Conservation (phyloP, 2,797 vertebrate species). For the Kryptolebias ocellatus region DNA sequence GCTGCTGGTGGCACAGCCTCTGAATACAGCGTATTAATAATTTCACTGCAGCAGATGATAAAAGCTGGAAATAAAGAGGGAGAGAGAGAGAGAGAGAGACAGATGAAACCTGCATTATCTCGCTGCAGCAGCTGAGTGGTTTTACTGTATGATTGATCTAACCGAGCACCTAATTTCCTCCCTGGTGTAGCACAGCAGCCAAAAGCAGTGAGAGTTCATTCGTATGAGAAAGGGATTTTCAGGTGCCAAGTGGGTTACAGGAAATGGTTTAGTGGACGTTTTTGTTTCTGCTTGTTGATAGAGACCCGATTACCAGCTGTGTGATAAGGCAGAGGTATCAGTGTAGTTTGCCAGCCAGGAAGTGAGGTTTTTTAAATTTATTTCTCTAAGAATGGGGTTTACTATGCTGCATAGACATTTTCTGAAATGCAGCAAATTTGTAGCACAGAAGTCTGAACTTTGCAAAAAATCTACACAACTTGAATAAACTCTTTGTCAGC, state of each 20-base stretch:
- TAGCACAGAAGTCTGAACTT: neutral
- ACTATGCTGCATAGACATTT: conserved; percentile 24
- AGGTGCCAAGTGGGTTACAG: conserved; percentile 69
- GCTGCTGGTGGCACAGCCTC: conserved; percentile 27
- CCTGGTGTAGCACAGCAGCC: conserved; percentile 51
- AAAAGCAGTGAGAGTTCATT: conserved; percentile 59
- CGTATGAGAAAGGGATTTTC: conserved; percentile 59
- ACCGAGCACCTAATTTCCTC: conserved; percentile 72
- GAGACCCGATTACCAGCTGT: conserved; percentile 41
- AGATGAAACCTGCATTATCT: conserved; percentile 55
- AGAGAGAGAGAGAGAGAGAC: too few species aligned
- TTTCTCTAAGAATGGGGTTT: conserved; percentile 45
- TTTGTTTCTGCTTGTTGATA: conserved; percentile 49
- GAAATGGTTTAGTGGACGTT: conserved; percentile 57
- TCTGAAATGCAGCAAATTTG: conserved; percentile 32
- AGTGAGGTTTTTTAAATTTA: conserved; percentile 20
- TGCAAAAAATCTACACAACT: too few species aligned
- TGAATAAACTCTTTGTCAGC: conserved; percentile 11
- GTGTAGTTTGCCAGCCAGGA: conserved; percentile 37
- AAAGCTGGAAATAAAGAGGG: conserved; percentile 27
- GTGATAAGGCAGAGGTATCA: conserved; percentile 45
- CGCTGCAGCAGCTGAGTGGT: conserved; percentile 65
- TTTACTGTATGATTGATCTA: conserved; percentile 70
- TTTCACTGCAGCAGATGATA: conserved; percentile 41
- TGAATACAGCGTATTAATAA: conserved; percentile 49